Base-by-base conservation (phyloP, 2,888 invertebrate genomes). In the Pheosia gnoma region DNA sequence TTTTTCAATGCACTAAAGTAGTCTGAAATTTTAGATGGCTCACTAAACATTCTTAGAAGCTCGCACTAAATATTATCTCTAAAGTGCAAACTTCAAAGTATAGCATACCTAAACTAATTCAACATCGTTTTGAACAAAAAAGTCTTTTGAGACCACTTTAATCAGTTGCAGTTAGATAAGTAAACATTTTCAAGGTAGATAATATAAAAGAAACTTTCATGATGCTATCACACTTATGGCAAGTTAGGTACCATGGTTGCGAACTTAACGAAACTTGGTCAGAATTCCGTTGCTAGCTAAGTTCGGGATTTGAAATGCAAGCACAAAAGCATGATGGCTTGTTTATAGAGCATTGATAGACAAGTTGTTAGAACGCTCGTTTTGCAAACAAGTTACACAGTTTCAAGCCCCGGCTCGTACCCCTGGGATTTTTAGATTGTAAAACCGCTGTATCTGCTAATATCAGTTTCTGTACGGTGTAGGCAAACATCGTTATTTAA, bases 201-300 rank as follows among this genome's bases (percentile, higher is more conserved):
- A 37, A 6, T 53, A 52, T 41, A 59, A 60, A 70, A 62, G 25
- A 8, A 51, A 51, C 61, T 70, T 73, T 62, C 54, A 60, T 65
- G 47, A 58, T 49, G 55, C 62, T 63, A 63, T 64, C 61, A 51
- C 62, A 56, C 54, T 38, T 59, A 25, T 25, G 36, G 3, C 36
- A 51, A 9, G 11, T n/a, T 51, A 25, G 25, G 25, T 25, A 51
- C 51, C 9, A 51, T 51, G 51, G 51, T 51, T 51, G 13, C 7
- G 51, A 51, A 51, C 25, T 51, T 25, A 5, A 25, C 25, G 11
- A n/a, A 47, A 47, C n/a, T 47, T 47, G 47, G n/a, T 4, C 25
- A 51, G 8, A 51, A 51, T 51, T 51, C 25, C 13, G 51, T 25
- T 51, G 51, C 9, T 51, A 25, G 51, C 13, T 51, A 51, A 6